These are phyloP conservation scores for Brachyptera risi DNA, from an alignment of 2,888 invertebrate species.

Conservation along the genomic window DNA sequence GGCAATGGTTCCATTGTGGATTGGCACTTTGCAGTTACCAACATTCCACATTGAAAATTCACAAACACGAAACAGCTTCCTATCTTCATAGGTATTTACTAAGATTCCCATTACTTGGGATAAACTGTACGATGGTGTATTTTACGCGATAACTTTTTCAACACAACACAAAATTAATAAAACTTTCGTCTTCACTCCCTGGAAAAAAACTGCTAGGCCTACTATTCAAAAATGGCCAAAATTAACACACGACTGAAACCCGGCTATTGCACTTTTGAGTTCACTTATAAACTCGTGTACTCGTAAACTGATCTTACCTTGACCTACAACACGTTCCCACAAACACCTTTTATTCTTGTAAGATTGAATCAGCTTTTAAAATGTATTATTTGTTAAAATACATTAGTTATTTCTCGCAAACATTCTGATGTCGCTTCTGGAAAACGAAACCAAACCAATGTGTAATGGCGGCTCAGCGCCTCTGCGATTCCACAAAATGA, in stretches of 20 bases:
- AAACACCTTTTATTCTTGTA: conserved; percentile 28
- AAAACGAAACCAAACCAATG: no score
- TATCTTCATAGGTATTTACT: conserved; percentile 29
- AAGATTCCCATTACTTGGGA: conserved; percentile 30
- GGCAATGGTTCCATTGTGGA: conserved; percentile 32
- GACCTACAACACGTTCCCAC: conserved; percentile 31
- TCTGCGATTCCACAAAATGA: no score
- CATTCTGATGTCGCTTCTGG: no score
- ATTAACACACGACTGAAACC: conserved; percentile 31
- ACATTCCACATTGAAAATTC: conserved; percentile 33
- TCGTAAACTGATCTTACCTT: conserved; percentile 34
- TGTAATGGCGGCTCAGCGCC: no score
- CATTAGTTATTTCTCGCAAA: no score
- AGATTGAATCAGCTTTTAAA: no score
- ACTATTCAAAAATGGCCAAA: conserved; percentile 31
- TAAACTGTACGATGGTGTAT: conserved; percentile 21
- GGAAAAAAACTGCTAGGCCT: conserved; percentile 31
- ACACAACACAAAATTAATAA: conserved; percentile 34
- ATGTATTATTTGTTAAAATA: no score
- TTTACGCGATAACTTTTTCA: conserved; percentile 32
- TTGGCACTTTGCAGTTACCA: conserved; percentile 31
- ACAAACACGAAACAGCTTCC: conserved; percentile 33
- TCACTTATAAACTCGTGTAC: conserved; percentile 31
- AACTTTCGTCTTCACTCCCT: conserved; percentile 33
- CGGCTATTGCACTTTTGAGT: conserved; percentile 31